Percentiles rank a stretch among this genome's conserved stretches.
phyloP scores from a whole-genome alignment of 1,140 invertebrate species.

The Leptinotarsa texana region DNA sequence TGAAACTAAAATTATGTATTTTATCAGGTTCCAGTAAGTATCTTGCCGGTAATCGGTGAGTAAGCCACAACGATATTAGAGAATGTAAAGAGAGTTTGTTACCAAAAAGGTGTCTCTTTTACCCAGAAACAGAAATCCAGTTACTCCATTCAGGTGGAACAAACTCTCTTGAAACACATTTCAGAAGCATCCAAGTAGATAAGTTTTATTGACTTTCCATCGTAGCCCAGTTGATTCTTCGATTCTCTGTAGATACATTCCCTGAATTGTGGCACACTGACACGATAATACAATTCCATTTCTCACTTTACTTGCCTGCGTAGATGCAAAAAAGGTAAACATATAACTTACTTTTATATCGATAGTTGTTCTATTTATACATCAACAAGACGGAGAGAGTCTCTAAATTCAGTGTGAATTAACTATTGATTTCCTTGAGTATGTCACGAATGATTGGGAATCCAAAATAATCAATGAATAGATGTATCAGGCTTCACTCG shows the following conservation, averaged over 20 bases:
- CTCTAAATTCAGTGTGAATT: background rate
- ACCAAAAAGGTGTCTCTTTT: background rate
- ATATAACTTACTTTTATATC: constrained; percentile 26
- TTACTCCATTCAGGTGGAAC: background rate
- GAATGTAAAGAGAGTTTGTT: constrained; percentile 21
- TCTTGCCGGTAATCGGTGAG: constrained; percentile 40
- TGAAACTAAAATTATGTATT: constrained; percentile 38
- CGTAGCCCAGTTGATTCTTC: constrained; percentile 25
- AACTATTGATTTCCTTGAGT: background rate
- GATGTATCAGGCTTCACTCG: too few relatives aligned
- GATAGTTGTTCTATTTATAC: background rate
- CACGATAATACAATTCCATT: constrained; percentile 30
- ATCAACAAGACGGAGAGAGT: background rate
- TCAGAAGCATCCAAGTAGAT: constrained; percentile 25
- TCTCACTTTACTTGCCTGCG: constrained; percentile 31
- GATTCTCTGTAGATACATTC: constrained; percentile 30
- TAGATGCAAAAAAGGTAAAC: constrained; percentile 38
- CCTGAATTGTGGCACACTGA: constrained; percentile 24
- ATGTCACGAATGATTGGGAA: too few relatives aligned
- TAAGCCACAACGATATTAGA: constrained; percentile 32
- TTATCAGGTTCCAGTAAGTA: constrained; percentile 47
- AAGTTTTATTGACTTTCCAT: constrained; percentile 2
- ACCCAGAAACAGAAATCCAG: too few relatives aligned
- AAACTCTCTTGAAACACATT: constrained; percentile 24
- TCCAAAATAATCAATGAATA: too few relatives aligned